Evolutionary conservation across 2,888 invertebrate genomes (phyloP).

Genomic region (Buathra laborator): DNA sequence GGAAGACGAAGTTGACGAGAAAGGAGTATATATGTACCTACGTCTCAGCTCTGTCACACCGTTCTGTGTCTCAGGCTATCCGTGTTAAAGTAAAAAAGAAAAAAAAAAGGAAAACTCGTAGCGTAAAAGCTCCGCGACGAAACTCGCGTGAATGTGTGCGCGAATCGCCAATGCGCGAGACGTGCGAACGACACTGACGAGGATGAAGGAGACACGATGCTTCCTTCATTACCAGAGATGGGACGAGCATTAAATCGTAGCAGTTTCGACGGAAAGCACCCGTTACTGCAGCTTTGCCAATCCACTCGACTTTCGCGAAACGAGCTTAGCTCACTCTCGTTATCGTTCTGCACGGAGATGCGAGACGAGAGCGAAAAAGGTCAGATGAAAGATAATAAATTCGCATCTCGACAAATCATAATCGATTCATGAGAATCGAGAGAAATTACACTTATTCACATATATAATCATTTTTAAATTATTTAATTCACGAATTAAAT

Average conservation of each 20-base stretch:
- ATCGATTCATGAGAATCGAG: too few species aligned
- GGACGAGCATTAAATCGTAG: conserved; percentile 21
- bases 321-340: conserved; percentile 32
- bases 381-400: background rate
- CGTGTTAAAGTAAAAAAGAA: background rate
- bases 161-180: conserved; percentile 9
- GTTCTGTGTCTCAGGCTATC: background rate
- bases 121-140: conserved; percentile 1
- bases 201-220: conserved; percentile 10
- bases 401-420: too few species aligned
- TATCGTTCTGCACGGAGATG: background rate
- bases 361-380: background rate
- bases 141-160: conserved; percentile 2
- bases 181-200: background rate
- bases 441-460: too few species aligned
- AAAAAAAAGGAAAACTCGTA: background rate
- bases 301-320: conserved; percentile 19
- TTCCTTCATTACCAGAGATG: conserved; percentile 31
- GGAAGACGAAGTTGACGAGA: conserved; percentile 6
- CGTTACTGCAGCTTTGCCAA: conserved; percentile 24
- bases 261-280: conserved; percentile 7
- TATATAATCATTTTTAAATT: too few species aligned
- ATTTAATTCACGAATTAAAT: too few species aligned
- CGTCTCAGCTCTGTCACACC: background rate
- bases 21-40: background rate